Base-by-base conservation (phyloP, 2,797 vertebrate genomes). In the Bryconaethiops microstoma region DNA sequence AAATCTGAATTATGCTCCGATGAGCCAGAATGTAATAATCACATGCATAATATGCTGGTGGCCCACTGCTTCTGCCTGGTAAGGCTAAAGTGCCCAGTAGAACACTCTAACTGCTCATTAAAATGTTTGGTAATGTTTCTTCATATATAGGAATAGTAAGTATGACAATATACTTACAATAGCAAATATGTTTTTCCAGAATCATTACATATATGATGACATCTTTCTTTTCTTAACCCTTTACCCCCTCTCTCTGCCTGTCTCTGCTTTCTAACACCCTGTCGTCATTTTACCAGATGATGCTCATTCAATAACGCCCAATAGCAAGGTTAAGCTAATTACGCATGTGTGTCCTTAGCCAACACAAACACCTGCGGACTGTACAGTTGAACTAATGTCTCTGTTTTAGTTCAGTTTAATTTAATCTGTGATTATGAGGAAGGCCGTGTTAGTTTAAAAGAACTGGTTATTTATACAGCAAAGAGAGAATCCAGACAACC, bases 391-490 rank as follows among this genome's bases (percentile, higher is more conserved):
- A 78, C 23, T 42, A 62, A 69, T 71, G 67, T 63, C 80, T 77
- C 65, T 76, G 17, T 67, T 82, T 81, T 75, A 57, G 52, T 70
- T n/a, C 78, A 19, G 25, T 72, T 79, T 77, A 60, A 72, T 76
- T 62, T 48, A 82, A 82, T 71, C 54, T 55, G 70, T 82, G 70
- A 83, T 79, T 74, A 81, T 68, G 76, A 55, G 39, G n/a, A 69
- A 62, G 25, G 77, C 78, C 10, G 10, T 84, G 80, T 83, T 85
- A 42, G 80, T 84, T 67, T 63, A 81, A 80, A 64, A 76, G 83
- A 77, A 59, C 72, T 71, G 73, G 62, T 75, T 82, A 86, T 86
- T 86, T 84, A 76, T 77, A 78, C 62, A 81, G 78, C 83, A 69
- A 48, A 60, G 62, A 76, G 68, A 79, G 67, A 80, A 42, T 1